phyloP scores from a whole-genome alignment of 2,888 invertebrate genomes.

The Melinaea marsaeus region DNA sequence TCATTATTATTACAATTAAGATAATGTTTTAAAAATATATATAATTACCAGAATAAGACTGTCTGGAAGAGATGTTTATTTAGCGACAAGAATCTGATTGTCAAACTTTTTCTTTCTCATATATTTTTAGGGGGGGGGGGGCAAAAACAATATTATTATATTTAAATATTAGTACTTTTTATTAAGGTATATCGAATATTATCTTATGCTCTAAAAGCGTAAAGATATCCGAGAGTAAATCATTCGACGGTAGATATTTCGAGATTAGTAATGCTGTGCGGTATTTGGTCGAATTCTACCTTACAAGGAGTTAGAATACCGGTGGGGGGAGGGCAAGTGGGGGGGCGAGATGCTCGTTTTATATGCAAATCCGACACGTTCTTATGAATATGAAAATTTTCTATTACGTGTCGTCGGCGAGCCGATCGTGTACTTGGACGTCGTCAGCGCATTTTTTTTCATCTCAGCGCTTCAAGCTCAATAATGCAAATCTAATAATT shows the following conservation, averaged over 20 bases:
- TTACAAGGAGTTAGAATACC: conserved; percentile 60
- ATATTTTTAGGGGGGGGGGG: too few species aligned
- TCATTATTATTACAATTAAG: too few species aligned
- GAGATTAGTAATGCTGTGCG: conserved; percentile 4
- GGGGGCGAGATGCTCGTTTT: conserved; percentile 72
- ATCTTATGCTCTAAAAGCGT: too few species aligned
- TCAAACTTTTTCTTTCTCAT: too few species aligned
- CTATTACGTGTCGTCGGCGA: conserved; percentile 75
- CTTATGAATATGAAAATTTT: conserved; percentile 79
- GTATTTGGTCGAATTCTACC: conserved; percentile 16
- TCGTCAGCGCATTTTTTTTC: conserved; percentile 51
- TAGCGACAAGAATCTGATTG: too few species aligned
- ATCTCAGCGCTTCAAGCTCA: conserved; percentile 54
- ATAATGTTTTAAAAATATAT: too few species aligned
- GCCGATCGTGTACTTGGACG: conserved; percentile 61
- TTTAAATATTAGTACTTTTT: too few species aligned
- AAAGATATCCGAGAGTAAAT: too few species aligned
- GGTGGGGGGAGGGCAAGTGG: conserved; percentile 52
- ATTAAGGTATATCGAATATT: too few species aligned
- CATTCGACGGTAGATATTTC: conserved; percentile 1
- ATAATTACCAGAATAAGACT: too few species aligned
- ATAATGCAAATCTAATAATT: conserved; percentile 45
- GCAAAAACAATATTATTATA: too few species aligned
- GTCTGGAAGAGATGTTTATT: too few species aligned
- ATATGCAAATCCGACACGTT: conserved; percentile 74